These are phyloP conservation scores for Heliconius hewitsoni DNA, from an alignment of 1,140 invertebrate genomes.

Conservation along the genomic window DNA sequence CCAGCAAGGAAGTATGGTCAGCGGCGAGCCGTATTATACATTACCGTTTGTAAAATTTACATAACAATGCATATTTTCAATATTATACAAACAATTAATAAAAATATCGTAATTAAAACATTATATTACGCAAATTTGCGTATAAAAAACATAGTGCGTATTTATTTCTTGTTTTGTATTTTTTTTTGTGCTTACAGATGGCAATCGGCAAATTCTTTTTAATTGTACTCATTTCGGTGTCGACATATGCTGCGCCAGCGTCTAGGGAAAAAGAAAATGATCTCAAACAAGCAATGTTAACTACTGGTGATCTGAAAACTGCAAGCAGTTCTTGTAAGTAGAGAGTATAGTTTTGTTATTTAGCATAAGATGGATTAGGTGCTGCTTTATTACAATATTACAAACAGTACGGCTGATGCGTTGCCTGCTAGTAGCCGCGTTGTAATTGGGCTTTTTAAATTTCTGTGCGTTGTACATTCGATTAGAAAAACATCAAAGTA, in stretches of 20 bases:
- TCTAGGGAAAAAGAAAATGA: slow-evolving; percentile 17
- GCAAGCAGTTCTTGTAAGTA: slow-evolving; percentile 54
- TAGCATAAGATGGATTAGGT: not conserved
- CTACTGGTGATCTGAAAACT: slow-evolving; percentile 47
- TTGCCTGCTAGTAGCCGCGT: too few species aligned
- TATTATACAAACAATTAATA: not conserved
- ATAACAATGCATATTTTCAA: not conserved
- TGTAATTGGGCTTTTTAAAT: too few species aligned
- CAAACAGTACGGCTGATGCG: too few species aligned
- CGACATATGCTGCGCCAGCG: slow-evolving; percentile 17
- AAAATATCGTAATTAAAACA: not conserved
- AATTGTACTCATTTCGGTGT: slow-evolving; percentile 8
- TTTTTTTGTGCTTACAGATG: slow-evolving; percentile 23
- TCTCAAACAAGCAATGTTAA: slow-evolving; percentile 4
- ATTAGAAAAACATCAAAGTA: too few species aligned
- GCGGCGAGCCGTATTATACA: not conserved
- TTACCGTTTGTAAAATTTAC: not conserved
- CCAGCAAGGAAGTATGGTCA: not conserved
- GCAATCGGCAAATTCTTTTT: slow-evolving; percentile 15
- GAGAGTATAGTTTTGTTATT: not conserved
- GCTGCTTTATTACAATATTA: too few species aligned
- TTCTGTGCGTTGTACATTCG: too few species aligned
- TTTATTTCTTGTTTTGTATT: not conserved
- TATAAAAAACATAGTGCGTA: not conserved
- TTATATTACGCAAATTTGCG: not conserved